A percentile compares a stretch with the other conserved stretches of the same genome.
Evolutionary conservation across 1,140 invertebrate genomes (phyloP).

Genomic region (Harpegnathos saltator): DNA sequence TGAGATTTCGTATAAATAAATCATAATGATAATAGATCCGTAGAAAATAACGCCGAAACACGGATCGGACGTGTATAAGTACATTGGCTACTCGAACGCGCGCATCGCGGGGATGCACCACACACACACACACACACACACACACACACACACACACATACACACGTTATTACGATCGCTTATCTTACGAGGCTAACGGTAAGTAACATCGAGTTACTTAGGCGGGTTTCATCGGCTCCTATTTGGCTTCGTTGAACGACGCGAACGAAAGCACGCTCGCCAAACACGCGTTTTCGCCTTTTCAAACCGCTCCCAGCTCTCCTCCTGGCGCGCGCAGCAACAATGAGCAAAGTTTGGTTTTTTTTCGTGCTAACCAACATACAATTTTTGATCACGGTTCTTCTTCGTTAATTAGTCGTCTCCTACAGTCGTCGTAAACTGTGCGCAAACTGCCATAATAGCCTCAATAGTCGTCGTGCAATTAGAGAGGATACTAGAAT

Average conservation of each 20-base stretch:
- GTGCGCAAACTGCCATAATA: no score
- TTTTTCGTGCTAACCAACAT: no score
- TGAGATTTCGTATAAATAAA: conserved; percentile 11
- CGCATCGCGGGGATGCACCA: conserved; percentile 9
- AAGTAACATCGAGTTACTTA: conserved; percentile 50
- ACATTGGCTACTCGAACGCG: conserved; percentile 57
- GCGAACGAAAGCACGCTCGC: conserved; percentile 43
- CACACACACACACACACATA: no score
- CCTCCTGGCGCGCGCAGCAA: neutral
- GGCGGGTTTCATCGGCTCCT: conserved; percentile 51
- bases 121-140: no score
- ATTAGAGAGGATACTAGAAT: no score
- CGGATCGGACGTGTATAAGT: conserved; percentile 53
- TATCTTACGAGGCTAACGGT: conserved; percentile 48
- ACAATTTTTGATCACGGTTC: no score
- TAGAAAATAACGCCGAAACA: neutral
- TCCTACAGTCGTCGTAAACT: no score
- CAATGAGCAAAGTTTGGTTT: conserved; percentile 46
- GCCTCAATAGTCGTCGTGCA: no score
- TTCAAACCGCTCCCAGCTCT: neutral
- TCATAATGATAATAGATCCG: conserved; percentile 24
- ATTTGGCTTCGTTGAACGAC: conserved; percentile 62
- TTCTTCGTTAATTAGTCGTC: no score
- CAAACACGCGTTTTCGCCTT: conserved; percentile 37
- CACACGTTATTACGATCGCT: conserved; percentile 5